phyloP scores from a whole-genome alignment of 1,140 invertebrate genomes.

The Battus philenor region DNA sequence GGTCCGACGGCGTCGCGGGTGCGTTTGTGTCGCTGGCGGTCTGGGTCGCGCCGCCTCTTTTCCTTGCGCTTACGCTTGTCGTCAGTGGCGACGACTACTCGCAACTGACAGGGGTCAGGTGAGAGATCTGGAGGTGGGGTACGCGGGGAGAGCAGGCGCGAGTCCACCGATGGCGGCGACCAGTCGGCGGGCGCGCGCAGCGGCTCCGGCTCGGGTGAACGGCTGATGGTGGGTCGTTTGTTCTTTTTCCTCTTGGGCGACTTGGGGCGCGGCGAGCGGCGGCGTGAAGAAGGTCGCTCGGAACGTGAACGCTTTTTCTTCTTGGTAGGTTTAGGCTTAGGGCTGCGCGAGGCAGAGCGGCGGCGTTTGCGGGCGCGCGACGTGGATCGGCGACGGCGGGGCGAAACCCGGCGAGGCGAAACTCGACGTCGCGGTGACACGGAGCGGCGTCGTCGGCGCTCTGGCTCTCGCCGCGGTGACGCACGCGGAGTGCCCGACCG shows the following conservation, averaged over 20 bases:
- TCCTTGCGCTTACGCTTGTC: slow-evolving; percentile 34
- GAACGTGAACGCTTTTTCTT: slow-evolving; percentile 49
- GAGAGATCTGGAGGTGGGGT: slow-evolving; percentile 68
- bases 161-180: slow-evolving; percentile 59
- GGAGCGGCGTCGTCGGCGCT: slow-evolving; percentile 23
- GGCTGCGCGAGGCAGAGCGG: slow-evolving; percentile 25
- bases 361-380: slow-evolving; percentile 58
- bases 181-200: slow-evolving; percentile 19
- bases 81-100: slow-evolving; percentile 37
- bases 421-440: slow-evolving; percentile 4
- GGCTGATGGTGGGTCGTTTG: slow-evolving; percentile 25
- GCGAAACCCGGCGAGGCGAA: slow-evolving; percentile 33
- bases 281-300: slow-evolving; percentile 43
- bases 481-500: slow-evolving; percentile 17
- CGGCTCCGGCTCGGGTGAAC: slow-evolving; percentile 28
- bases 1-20: slow-evolving; percentile 73
- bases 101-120: slow-evolving; percentile 12
- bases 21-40: slow-evolving; percentile 51
- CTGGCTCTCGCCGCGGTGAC: slow-evolving; percentile 29
- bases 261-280: slow-evolving; percentile 41
- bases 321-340: slow-evolving; percentile 37
- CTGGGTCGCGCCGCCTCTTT: slow-evolving; percentile 47
- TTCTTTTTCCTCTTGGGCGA: slow-evolving; percentile 33
- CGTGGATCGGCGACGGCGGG: slow-evolving; percentile 36
- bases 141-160: slow-evolving; percentile 47